Conservation (phyloP, 2,888 invertebrate species). For the Nematopogon swammerdamellus region DNA sequence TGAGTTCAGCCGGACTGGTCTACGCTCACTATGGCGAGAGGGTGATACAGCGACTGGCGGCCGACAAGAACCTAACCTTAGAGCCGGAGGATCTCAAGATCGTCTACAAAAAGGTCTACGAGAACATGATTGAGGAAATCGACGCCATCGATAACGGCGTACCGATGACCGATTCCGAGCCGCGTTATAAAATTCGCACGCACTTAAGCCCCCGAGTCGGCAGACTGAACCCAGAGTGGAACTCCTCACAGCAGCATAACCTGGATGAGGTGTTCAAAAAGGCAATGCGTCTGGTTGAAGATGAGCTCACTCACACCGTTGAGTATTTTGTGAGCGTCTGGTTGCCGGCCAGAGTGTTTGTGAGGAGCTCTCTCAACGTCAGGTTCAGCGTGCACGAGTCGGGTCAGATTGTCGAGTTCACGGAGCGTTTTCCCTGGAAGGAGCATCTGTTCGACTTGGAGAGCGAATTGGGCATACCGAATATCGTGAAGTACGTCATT, state of each 20-base stretch:
- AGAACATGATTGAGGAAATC: slow-evolving; percentile 85
- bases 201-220: slow-evolving; percentile 73
- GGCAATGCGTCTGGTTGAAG: slow-evolving; percentile 75
- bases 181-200: slow-evolving; percentile 75
- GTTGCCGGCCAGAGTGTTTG: slow-evolving; percentile 82
- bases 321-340: slow-evolving; percentile 65
- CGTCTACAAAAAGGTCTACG: slow-evolving; percentile 74
- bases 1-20: slow-evolving; percentile 93
- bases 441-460: slow-evolving; percentile 84
- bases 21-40: slow-evolving; percentile 87
- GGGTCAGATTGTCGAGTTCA: slow-evolving; percentile 79
- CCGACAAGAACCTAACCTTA: slow-evolving; percentile 30
- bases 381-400: slow-evolving; percentile 67
- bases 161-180: slow-evolving; percentile 70
- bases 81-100: slow-evolving; percentile 48
- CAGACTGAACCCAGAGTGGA: slow-evolving; percentile 84
- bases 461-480: slow-evolving; percentile 61
- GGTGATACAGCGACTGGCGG: slow-evolving; percentile 61
- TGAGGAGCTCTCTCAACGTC: slow-evolving; percentile 67
- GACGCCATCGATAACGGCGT: slow-evolving; percentile 99
- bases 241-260: slow-evolving; percentile 50
- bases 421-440: slow-evolving; percentile 82
- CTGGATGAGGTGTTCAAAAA: slow-evolving; percentile 64
- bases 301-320: slow-evolving; percentile 73
- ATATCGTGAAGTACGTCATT: slow-evolving; percentile 67